A percentile compares a stretch with the other conserved stretches of the same genome.
phyloP scores from a whole-genome alignment of 2,113 vertebrate species.

The Raja brachyura region DNA sequence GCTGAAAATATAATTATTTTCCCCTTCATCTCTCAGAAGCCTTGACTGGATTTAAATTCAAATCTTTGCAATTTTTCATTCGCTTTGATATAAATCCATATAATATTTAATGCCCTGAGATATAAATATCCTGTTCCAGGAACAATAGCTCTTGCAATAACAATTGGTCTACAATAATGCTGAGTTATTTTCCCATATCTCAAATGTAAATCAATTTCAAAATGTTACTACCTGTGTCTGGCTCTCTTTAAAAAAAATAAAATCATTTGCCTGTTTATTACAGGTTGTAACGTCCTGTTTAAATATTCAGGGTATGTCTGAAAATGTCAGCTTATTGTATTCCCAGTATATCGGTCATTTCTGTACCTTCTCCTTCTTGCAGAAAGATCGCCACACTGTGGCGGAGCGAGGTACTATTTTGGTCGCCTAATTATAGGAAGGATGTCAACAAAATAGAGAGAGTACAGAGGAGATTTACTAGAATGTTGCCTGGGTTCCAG shows the following conservation, averaged over 20 bases:
- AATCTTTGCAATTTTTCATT: not conserved
- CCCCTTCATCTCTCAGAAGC: not conserved
- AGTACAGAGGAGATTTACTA: too few species aligned
- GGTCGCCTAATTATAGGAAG: too few species aligned
- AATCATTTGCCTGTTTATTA: slow-evolving; percentile 37
- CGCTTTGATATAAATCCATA: not conserved
- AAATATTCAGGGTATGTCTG: not conserved
- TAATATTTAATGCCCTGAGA: not conserved
- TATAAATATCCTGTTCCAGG: not conserved
- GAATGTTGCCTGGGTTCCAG: too few species aligned
- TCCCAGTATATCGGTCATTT: not conserved
- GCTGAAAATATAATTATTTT: not conserved
- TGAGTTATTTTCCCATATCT: too few species aligned
- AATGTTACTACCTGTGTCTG: not conserved
- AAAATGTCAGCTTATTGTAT: not conserved
- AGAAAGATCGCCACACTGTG: slow-evolving; percentile 15
- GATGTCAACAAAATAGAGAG: too few species aligned
- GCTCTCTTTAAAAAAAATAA: not conserved
- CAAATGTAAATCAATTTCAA: not conserved
- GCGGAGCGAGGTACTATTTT: not conserved
- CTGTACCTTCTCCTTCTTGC: not conserved
- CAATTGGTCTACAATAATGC: not conserved
- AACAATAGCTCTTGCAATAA: not conserved
- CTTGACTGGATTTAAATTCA: not conserved
- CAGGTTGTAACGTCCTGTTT: slow-evolving; percentile 1